Evolutionary conservation across 37 sponge, comb jelly and placozoan genomes (phyloP), one percentile per base, ranked within the genome.

Genomic region (Petrosia ficiformis): DNA sequence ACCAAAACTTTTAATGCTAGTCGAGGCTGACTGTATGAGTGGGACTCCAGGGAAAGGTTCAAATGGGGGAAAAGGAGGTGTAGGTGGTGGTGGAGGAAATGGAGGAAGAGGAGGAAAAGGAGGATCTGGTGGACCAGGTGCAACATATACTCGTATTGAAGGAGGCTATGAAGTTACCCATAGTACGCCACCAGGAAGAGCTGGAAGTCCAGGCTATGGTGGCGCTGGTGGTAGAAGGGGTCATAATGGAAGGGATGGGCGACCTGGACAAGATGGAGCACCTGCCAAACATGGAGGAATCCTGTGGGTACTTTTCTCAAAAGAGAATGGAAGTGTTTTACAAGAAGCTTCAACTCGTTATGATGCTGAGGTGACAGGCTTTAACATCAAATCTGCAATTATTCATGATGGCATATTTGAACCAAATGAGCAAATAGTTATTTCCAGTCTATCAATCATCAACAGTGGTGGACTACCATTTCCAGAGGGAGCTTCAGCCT

Each of bases 371-470:
- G 70, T 90, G 31, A 67, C 39, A 8, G 39, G 38, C 1, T 56
- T 77, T 25, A 0, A 24, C 28, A 67, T 77, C 42, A 68, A 54
- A 21, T 78, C 82, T 42, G 85, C 74, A 21, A 25, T 44, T 40
- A 57, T 81, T 57, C 72, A 82, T 82, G 92, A 86, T 75, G 87
- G 84, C 16, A 79, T 91, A n/a, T 86, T 91, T 82, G 87, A 91
- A 39, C 92, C 92, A 68, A 91, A 91, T 77, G 92, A 91, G 52
- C 69, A 73, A 40, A 82, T 91, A 36, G 29, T 67, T 11, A 61
- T 91, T 4, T 48, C 72, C 16, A 65, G 57, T 34, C 61, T 91
- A 4, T n/a, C 25, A 2, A 37, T 82, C 0, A n/a, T 31, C 24
- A 91, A 91, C 59, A 71, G 44, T 67, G 94, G 90, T 11, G 84